These are phyloP conservation scores for Clavelina lepadiformis DNA, from an alignment of 23 tunicate species.

Conservation along the genomic window DNA sequence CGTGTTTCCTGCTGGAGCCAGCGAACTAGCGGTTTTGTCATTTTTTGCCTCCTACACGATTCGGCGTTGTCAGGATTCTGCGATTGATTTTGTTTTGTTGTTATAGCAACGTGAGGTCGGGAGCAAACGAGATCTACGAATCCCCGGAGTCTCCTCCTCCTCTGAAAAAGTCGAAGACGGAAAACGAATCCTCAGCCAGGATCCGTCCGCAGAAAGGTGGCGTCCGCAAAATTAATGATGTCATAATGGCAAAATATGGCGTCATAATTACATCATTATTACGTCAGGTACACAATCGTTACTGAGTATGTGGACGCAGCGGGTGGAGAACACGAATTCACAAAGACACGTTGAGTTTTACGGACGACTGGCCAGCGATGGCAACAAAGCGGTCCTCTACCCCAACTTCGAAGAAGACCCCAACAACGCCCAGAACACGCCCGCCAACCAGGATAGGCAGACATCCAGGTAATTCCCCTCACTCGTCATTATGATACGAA, in stretches of 20 bases:
- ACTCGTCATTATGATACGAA: not conserved
- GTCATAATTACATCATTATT: not conserved
- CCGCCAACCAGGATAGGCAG: not conserved
- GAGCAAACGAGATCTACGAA: constrained; percentile 46
- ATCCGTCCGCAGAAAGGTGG: constrained; percentile 60
- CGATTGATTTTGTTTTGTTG: too few relatives aligned
- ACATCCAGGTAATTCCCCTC: not conserved
- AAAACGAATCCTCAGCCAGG: constrained; percentile 5
- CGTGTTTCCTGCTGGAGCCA: too few relatives aligned
- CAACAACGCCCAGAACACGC: not conserved
- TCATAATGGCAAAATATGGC: not conserved
- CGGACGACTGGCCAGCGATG: constrained; percentile 79
- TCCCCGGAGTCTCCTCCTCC: constrained; percentile 82
- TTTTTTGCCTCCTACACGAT: too few relatives aligned
- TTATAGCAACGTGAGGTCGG: constrained; percentile 7
- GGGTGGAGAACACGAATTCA: constrained; percentile 64
- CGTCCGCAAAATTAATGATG: not conserved
- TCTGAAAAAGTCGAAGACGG: constrained; percentile 53
- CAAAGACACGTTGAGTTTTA: constrained; percentile 84
- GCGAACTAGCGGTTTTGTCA: too few relatives aligned
- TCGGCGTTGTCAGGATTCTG: too few relatives aligned
- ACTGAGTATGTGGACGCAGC: constrained; percentile 64
- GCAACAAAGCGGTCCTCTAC: constrained; percentile 73
- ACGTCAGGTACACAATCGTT: constrained; percentile 51
- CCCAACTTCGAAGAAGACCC: constrained; percentile 70